Evolutionary conservation across 2,888 invertebrate genomes (phyloP).

Genomic region (Exephanes ischioxanthus): DNA sequence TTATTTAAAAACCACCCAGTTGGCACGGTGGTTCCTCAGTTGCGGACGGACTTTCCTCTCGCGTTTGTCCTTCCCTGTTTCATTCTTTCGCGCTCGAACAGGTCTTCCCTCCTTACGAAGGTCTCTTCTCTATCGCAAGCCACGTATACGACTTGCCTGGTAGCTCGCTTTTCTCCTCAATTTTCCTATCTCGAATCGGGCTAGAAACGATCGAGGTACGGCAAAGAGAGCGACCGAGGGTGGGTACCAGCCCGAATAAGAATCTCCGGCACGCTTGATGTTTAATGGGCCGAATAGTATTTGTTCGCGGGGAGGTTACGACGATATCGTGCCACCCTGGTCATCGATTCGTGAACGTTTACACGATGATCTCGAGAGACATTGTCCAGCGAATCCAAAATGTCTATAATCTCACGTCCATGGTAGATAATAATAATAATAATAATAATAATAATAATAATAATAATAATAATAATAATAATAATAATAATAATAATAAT

Average conservation of each 20-base stretch:
- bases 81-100: conserved; percentile 61
- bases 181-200: conserved; percentile 65
- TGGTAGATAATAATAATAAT: too few relatives aligned
- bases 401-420: not conserved
- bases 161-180: conserved; percentile 50
- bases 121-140: conserved; percentile 42
- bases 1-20: conserved; percentile 84
- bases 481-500: too few relatives aligned
- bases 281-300: conserved; percentile 83
- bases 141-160: conserved; percentile 24
- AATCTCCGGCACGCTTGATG: conserved; percentile 79
- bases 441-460: too few relatives aligned
- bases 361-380: conserved; percentile 6
- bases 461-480: too few relatives aligned
- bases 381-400: not conserved
- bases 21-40: conserved; percentile 59
- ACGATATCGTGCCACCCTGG: conserved; percentile 31
- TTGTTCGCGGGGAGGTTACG: conserved; percentile 73
- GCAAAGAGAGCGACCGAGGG: conserved; percentile 53
- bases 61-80: conserved; percentile 69
- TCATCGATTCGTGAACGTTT: conserved; percentile 57
- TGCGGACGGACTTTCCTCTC: conserved; percentile 70
- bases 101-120: conserved; percentile 51
- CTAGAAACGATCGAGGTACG: conserved; percentile 58
- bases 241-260: conserved; percentile 77